Percentiles rank a stretch among this genome's conserved stretches.
These are phyloP conservation scores for Oophaga pumilio DNA, from an alignment of 2,113 vertebrate genomes.

Conservation along the genomic window DNA sequence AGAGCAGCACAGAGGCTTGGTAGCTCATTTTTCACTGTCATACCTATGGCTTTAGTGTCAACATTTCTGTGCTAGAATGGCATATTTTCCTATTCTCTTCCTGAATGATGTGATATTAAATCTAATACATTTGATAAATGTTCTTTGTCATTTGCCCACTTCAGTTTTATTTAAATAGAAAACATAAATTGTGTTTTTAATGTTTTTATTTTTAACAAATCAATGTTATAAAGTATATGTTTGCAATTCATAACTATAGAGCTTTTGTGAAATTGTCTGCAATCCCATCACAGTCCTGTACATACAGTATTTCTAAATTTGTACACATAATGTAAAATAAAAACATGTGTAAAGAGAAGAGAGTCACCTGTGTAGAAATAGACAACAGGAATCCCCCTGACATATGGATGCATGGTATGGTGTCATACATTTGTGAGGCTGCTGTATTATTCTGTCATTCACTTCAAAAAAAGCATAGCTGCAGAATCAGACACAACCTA, in stretches of 20 bases:
- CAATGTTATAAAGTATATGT: not conserved
- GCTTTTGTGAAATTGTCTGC: not conserved
- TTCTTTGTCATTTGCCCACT: not conserved
- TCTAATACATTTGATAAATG: constrained; percentile 12
- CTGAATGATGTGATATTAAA: constrained; percentile 21
- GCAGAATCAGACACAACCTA: no score
- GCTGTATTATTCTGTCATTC: no score
- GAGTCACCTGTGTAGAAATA: no score
- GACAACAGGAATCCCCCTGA: no score
- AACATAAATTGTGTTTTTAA: not conserved
- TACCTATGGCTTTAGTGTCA: constrained; percentile 48
- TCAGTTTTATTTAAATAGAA: not conserved
- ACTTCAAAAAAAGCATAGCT: no score
- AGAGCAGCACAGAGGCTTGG: not conserved
- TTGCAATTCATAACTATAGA: not conserved
- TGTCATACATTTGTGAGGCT: no score
- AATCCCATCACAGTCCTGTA: not conserved
- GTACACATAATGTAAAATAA: not conserved
- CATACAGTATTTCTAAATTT: not conserved
- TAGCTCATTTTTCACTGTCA: constrained; percentile 51
- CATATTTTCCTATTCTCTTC: not conserved
- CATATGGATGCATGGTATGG: no score
- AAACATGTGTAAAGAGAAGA: not conserved
- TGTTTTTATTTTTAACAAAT: not conserved
- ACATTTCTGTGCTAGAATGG: constrained; percentile 25